Evolutionary conservation across 2,888 invertebrate species (phyloP), one percentile per base, ranked within the genome.

Genomic region (Drosophila multiciliata): DNA sequence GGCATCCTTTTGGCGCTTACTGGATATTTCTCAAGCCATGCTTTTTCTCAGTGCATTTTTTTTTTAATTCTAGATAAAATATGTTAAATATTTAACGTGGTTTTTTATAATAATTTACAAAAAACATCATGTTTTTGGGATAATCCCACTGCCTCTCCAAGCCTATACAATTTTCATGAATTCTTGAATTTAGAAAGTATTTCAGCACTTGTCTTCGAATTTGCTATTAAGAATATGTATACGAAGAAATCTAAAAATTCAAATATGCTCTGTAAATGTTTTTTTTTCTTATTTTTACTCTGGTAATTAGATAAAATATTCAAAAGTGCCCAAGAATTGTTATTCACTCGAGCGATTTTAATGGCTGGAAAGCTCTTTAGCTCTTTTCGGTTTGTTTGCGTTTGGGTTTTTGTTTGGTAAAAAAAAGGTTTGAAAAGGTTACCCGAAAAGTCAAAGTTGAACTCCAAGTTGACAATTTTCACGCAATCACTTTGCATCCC

Each of bases 271-370:
- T 23, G 15, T n/a, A 40, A 40, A n/a, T 4, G n/a, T 5, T n/a
- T 5, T 29, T 50, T 50, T 29, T 6, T 23, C 23, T 23, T 23
- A 23, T 1, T 23, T 23, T 12, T 6, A 12, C 26, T 64, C 68
- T 68, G 52, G 62, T 73, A 85, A 86, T 80, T 80, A 80, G 42
- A 59, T 52, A 36, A 69, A 73, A 73, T 75, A 69, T 73, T 62
- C 45, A 55, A 55, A 45, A 72, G 23, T 29, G 11, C 40, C 35
- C 29, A 33, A 32, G 54, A 74, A 54, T 45, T 60, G 75, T 70
- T 80, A 75, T 66, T 84, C 87, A 89, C 87, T 81, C 84, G 67
- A 89, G 82, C 87, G 84, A 72, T 77, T 67, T 81, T 87, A 85
- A 85, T 83, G 87, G 86, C 71, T 17, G 55, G 40, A 20, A 66